A percentile compares a stretch with the other conserved stretches of the same genome.
Conservation (phyloP, 2,113 vertebrate genomes). For the Hucho hucho region DNA sequence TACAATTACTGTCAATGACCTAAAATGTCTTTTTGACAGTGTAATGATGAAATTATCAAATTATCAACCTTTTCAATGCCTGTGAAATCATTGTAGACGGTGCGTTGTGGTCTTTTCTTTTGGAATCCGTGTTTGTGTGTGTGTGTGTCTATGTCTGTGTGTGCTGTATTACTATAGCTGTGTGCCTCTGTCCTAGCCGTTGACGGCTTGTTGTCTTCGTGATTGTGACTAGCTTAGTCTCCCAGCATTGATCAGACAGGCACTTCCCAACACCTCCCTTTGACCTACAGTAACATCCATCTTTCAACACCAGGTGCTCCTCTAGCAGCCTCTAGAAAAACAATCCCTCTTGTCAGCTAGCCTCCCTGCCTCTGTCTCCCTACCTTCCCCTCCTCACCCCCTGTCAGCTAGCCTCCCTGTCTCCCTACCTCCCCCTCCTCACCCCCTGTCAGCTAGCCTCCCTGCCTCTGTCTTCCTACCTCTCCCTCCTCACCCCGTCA, state of each 20-base stretch:
- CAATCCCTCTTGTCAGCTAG: constrained; percentile 11
- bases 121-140: neutral
- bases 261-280: constrained; percentile 8
- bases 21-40: neutral
- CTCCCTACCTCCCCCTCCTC: neutral
- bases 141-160: neutral
- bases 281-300: constrained; percentile 19
- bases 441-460: constrained; percentile 4
- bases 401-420: constrained; percentile 8
- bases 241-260: neutral
- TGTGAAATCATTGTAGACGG: neutral
- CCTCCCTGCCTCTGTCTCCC: neutral
- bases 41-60: neutral
- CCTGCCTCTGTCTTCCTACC: neutral
- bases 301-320: constrained; percentile 16
- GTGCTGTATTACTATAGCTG: constrained; percentile 10
- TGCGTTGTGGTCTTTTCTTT: neutral
- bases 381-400: neutral
- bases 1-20: neutral
- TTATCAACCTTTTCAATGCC: neutral
- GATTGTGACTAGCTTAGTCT: constrained; percentile 2
- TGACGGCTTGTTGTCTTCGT: neutral
- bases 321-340: constrained; percentile 19
- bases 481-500: too few species aligned
- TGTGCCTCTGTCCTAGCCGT: neutral